These are phyloP conservation scores for Danio kyathit DNA, from an alignment of 2,797 vertebrate genomes.

Conservation along the genomic window DNA sequence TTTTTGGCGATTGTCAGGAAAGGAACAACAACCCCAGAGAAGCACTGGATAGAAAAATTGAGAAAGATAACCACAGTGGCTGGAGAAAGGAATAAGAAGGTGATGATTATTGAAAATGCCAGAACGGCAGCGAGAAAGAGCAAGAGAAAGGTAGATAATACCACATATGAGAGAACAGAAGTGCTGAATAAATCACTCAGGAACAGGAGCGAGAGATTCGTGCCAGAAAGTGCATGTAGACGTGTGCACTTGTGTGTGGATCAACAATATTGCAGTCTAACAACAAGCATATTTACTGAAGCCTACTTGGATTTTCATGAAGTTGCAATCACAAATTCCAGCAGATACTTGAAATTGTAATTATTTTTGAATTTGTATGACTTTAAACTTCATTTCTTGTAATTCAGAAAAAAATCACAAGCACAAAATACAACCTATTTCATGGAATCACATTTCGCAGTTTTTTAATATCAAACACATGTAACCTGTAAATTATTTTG, in stretches of 20 bases:
- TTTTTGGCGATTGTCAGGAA: background rate
- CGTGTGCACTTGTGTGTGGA: slow-evolving; percentile 19
- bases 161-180: slow-evolving; percentile 1
- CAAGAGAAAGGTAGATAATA: slow-evolving; percentile 15
- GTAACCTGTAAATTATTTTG: no score
- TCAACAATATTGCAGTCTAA: background rate
- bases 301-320: background rate
- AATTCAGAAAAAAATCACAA: background rate
- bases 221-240: slow-evolving; percentile 3
- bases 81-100: slow-evolving; percentile 3
- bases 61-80: slow-evolving; percentile 15
- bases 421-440: no score
- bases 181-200: slow-evolving; percentile 4
- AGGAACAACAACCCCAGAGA: background rate
- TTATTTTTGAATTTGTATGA: no score
- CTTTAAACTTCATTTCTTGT: background rate
- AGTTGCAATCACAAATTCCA: no score
- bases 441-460: no score
- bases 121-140: slow-evolving; percentile 16
- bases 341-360: no score
- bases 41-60: slow-evolving; percentile 7
- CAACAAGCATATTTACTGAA: background rate
- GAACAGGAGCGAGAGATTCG: slow-evolving; percentile 5
- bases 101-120: slow-evolving; percentile 16
- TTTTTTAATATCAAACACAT: no score